Evolutionary conservation across 35 echinoderm and acorn worm species (phyloP).

Genomic region (Lytechinus variegatus): DNA sequence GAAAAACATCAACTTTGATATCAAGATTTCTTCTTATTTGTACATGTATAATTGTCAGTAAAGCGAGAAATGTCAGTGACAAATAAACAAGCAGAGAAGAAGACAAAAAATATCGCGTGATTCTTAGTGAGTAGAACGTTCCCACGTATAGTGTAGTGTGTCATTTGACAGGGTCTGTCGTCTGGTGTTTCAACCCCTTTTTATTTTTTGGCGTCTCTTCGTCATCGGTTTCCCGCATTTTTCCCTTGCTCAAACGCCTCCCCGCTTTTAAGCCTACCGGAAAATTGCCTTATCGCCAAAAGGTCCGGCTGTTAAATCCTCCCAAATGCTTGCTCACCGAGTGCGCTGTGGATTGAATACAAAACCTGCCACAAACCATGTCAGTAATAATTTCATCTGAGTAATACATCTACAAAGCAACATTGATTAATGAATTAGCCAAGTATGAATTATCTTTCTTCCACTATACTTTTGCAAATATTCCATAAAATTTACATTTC

Average conservation of each 20-base stretch:
- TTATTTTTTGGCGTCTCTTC: not conserved
- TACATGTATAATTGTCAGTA: not conserved
- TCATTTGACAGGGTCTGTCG: constrained; percentile 45
- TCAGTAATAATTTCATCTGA: not conserved
- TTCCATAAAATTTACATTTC: not conserved
- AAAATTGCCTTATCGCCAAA: constrained; percentile 56
- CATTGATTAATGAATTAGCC: not conserved
- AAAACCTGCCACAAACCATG: not conserved
- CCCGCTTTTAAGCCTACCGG: constrained; percentile 40
- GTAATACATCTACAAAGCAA: not conserved
- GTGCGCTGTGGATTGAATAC: not conserved
- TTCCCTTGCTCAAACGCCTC: constrained; percentile 1
- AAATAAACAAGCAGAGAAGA: not conserved
- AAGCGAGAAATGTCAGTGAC: not conserved
- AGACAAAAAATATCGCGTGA: not conserved
- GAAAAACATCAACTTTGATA: not conserved
- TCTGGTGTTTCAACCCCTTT: constrained; percentile 7
- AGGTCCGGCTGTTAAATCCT: constrained; percentile 47
- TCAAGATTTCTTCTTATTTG: not conserved
- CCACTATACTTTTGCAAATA: not conserved
- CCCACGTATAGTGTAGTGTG: constrained; percentile 44
- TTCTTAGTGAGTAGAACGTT: not conserved
- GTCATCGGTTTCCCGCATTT: constrained; percentile 24
- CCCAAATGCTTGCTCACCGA: constrained; percentile 44
- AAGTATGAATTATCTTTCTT: not conserved